phyloP scores from a whole-genome alignment of 1,140 invertebrate species.

The Trialeurodes vaporariorum region DNA sequence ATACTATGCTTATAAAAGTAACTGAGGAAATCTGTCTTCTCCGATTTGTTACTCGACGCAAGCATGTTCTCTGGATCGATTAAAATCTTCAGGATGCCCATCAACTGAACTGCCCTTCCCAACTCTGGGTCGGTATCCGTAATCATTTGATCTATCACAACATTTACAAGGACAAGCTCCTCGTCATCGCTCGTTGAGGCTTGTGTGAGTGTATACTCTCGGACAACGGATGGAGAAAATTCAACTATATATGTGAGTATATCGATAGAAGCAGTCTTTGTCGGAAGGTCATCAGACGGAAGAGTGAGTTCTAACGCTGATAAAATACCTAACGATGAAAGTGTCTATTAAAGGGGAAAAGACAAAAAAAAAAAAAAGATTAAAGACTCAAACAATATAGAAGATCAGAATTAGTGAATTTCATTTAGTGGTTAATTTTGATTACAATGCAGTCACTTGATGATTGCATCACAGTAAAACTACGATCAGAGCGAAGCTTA shows the following conservation, averaged over 20 bases:
- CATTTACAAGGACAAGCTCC: slow-evolving; percentile 91
- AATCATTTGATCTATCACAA: slow-evolving; percentile 95
- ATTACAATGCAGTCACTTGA: too few species aligned
- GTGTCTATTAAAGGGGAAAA: slow-evolving; percentile 47
- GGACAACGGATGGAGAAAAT: slow-evolving; percentile 91
- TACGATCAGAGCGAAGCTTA: too few species aligned
- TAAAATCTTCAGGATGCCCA: slow-evolving; percentile 82
- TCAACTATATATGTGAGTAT: slow-evolving; percentile 97
- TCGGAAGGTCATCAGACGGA: slow-evolving; percentile 81
- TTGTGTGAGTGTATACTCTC: slow-evolving; percentile 84
- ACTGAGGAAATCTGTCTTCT: slow-evolving; percentile 95
- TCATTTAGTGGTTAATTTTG: too few species aligned
- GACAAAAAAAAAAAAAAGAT: not conserved
- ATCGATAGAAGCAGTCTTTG: slow-evolving; percentile 93
- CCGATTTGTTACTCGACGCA: slow-evolving; percentile 82
- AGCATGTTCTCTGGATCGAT: slow-evolving; percentile 99
- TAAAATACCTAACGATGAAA: slow-evolving; percentile 86
- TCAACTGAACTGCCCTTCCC: slow-evolving; percentile 90
- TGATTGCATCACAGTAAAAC: too few species aligned
- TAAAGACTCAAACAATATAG: too few species aligned
- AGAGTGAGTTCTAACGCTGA: slow-evolving; percentile 89
- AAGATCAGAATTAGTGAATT: too few species aligned
- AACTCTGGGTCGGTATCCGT: slow-evolving; percentile 77
- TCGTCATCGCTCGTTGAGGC: slow-evolving; percentile 29
- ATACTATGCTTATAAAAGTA: slow-evolving; percentile 99